Percentiles rank a stretch among this genome's conserved stretches.
Conservation (phyloP, 37 sponge, comb jelly and placozoan genomes). For the Bolinopsis microptera region DNA sequence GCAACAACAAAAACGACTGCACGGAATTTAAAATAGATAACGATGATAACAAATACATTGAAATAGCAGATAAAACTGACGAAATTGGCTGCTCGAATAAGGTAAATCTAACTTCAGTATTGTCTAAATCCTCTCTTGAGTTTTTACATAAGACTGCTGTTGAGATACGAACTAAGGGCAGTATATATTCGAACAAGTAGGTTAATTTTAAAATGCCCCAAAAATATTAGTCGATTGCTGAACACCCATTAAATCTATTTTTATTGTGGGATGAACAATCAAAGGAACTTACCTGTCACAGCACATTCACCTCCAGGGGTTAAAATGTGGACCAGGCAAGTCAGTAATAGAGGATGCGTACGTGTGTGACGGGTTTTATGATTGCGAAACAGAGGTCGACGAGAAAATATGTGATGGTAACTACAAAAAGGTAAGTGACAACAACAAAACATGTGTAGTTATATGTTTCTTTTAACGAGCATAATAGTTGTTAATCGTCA, state of each 20-base stretch:
- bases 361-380: constrained; percentile 22
- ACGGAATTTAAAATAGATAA: neutral
- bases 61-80: neutral
- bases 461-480: no score
- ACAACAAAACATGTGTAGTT: no score
- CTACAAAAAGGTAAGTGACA: neutral
- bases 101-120: no score
- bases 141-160: no score
- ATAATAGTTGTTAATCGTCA: neutral
- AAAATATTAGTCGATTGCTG: no score
- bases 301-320: neutral
- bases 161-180: no score
- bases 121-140: no score
- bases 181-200: no score
- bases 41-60: neutral
- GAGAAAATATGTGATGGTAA: neutral
- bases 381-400: neutral
- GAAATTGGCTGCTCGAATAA: neutral
- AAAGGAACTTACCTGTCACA: no score
- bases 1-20: neutral
- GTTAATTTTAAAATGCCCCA: no score
- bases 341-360: neutral
- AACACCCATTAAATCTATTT: no score
- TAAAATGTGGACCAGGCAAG: neutral
- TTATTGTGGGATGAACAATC: no score